Conservation (phyloP, 2,797 vertebrate genomes). For the Arctocebus calabarensis region DNA sequence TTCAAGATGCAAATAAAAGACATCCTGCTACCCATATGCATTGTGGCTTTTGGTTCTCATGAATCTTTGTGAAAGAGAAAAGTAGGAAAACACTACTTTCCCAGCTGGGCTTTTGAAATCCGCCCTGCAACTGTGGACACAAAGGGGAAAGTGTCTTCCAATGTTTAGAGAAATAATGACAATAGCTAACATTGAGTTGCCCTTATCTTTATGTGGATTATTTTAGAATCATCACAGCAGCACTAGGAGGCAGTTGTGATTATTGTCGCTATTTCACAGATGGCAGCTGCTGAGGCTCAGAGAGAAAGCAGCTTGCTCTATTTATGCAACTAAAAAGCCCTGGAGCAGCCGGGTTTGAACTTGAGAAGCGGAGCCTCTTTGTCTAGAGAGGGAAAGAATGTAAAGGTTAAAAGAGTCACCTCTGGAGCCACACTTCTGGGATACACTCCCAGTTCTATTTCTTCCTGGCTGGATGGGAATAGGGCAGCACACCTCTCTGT, state of each 20-base stretch:
- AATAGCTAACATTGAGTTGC: too few species aligned
- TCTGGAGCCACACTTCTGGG: not conserved
- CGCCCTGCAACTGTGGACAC: not conserved
- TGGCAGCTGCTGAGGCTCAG: not conserved
- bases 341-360: not conserved
- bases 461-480: too few species aligned
- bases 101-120: not conserved
- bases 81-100: too few species aligned
- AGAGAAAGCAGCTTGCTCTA: too few species aligned
- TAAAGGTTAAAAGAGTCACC: too few species aligned
- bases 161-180: not conserved
- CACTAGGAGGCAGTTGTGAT: accelerated
- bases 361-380: not conserved
- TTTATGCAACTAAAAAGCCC: accelerated
- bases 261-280: not conserved
- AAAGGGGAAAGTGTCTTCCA: not conserved
- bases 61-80: not conserved
- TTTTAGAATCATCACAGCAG: not conserved
- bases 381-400: not conserved
- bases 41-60: not conserved
- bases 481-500: accelerated
- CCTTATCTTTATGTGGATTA: not conserved
- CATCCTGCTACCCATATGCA: not conserved
- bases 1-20: not conserved
- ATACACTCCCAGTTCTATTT: not conserved